Percentiles rank a stretch among this genome's conserved stretches.
Evolutionary conservation across 2,888 invertebrate species (phyloP).

Genomic region (Saturnia japonica): DNA sequence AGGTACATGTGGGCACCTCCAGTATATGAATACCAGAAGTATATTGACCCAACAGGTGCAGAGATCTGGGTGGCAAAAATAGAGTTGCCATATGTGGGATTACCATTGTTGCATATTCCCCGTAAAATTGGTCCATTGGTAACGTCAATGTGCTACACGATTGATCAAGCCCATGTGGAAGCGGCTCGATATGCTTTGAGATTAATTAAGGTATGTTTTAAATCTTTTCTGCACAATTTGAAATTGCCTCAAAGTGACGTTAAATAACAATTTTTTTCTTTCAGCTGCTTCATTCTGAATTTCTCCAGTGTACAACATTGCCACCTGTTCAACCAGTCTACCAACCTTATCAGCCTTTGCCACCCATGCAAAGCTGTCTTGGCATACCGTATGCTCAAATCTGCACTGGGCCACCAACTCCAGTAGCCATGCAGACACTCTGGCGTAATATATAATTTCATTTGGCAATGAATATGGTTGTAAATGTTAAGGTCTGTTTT

Average conservation of each 20-base stretch:
- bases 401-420: conserved; percentile 32
- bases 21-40: conserved; percentile 60
- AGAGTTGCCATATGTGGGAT: conserved; percentile 61
- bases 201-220: conserved; percentile 55
- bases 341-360: conserved; percentile 47
- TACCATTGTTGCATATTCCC: conserved; percentile 50
- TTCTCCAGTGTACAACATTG: conserved; percentile 47
- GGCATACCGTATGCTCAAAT: conserved; percentile 40
- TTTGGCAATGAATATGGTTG: too few species aligned
- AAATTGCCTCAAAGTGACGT: too few species aligned
- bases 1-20: conserved; percentile 70
- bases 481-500: too few species aligned
- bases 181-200: conserved; percentile 63
- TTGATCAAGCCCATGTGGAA: conserved; percentile 61
- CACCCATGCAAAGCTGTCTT: conserved; percentile 46
- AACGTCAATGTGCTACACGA: conserved; percentile 50
- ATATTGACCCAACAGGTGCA: conserved; percentile 43
- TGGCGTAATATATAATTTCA: conserved; percentile 51
- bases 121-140: conserved; percentile 56
- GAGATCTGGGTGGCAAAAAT: conserved; percentile 62
- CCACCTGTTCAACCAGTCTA: conserved; percentile 46
- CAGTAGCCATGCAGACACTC: conserved; percentile 45
- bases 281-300: conserved; percentile 54
- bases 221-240: too few species aligned
- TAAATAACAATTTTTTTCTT: conserved; percentile 36